phyloP scores from a whole-genome alignment of 1,140 invertebrate genomes.

The Orius laevigatus region DNA sequence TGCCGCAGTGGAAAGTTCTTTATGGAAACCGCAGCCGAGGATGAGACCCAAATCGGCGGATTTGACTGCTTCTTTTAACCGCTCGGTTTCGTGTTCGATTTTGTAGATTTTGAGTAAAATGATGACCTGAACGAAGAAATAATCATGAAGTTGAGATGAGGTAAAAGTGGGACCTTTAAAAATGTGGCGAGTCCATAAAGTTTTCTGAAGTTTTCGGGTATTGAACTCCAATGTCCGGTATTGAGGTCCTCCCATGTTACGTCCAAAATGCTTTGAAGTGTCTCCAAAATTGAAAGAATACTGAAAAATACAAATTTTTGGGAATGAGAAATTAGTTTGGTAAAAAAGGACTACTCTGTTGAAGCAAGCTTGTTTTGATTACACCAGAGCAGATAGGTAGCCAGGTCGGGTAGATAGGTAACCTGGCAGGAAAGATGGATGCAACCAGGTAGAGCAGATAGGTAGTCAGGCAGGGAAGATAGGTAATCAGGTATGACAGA shows the following conservation, averaged over 20 bases:
- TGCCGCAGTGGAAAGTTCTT: slow-evolving; percentile 18
- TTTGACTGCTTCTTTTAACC: slow-evolving; percentile 38
- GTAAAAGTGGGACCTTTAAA: slow-evolving; percentile 33
- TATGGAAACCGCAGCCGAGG: slow-evolving; percentile 36
- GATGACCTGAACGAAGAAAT: neutral
- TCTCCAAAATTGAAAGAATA: too few species aligned
- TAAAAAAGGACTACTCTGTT: too few species aligned
- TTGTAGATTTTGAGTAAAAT: neutral
- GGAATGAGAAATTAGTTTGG: too few species aligned
- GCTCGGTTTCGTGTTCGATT: slow-evolving; percentile 14
- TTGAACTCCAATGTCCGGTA: slow-evolving; percentile 70
- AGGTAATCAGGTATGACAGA: too few species aligned
- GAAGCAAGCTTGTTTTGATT: too few species aligned
- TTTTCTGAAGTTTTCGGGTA: slow-evolving; percentile 38
- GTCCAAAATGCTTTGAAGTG: slow-evolving; percentile 36
- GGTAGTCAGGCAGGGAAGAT: too few species aligned
- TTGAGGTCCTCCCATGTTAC: slow-evolving; percentile 64
- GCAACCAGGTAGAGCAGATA: too few species aligned
- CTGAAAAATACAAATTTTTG: too few species aligned
- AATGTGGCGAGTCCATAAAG: slow-evolving; percentile 43
- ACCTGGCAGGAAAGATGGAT: too few species aligned
- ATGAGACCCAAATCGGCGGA: slow-evolving; percentile 67
- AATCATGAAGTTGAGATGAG: too few species aligned
- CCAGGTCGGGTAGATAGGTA: too few species aligned
- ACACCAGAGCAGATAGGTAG: too few species aligned